Percentiles rank a stretch among this genome's conserved stretches.
These are phyloP conservation scores for Cylas formicarius DNA, from an alignment of 1,140 invertebrate species.

Conservation along the genomic window DNA sequence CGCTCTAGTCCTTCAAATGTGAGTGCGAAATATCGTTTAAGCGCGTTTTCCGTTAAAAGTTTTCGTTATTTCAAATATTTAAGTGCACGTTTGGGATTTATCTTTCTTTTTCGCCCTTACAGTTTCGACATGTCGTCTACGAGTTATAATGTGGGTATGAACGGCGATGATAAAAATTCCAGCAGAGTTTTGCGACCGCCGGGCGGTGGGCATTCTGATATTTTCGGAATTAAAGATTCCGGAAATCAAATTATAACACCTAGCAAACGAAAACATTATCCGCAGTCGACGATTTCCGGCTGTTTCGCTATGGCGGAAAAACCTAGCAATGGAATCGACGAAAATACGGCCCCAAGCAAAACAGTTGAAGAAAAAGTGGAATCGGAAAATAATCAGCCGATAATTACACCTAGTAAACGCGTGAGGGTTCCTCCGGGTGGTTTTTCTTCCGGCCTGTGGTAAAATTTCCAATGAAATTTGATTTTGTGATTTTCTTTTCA, in stretches of 20 bases:
- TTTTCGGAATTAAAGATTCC: conserved; percentile 26
- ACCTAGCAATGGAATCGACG: conserved; percentile 15
- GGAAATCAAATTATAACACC: conserved; percentile 15
- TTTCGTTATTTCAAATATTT: no score
- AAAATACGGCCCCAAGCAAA: conserved; percentile 14
- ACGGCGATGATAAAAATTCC: conserved; percentile 26
- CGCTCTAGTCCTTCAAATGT: no score
- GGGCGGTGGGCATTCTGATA: conserved; percentile 33
- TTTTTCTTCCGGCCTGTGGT: conserved; percentile 37
- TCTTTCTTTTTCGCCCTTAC: conserved; percentile 5
- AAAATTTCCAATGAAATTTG: conserved; percentile 23
- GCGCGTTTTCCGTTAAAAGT: no score
- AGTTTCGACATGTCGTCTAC: conserved; percentile 33
- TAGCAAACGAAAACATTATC: conserved; percentile 17
- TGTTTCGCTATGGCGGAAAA: conserved; percentile 22
- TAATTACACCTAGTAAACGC: conserved; percentile 12
- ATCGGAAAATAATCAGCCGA: background rate
- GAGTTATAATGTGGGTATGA: conserved; percentile 28
- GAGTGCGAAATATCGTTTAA: no score
- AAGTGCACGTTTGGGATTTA: no score
- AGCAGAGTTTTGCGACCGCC: conserved; percentile 31
- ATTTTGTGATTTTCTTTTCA: no score
- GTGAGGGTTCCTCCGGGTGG: conserved; percentile 36
- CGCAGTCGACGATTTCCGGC: conserved; percentile 20
- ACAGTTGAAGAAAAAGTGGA: conserved; percentile 18